A percentile compares a stretch with the other conserved stretches of the same genome.
These are phyloP conservation scores for Drosophila demipolita DNA, from an alignment of 2,888 invertebrate genomes.

Conservation along the genomic window DNA sequence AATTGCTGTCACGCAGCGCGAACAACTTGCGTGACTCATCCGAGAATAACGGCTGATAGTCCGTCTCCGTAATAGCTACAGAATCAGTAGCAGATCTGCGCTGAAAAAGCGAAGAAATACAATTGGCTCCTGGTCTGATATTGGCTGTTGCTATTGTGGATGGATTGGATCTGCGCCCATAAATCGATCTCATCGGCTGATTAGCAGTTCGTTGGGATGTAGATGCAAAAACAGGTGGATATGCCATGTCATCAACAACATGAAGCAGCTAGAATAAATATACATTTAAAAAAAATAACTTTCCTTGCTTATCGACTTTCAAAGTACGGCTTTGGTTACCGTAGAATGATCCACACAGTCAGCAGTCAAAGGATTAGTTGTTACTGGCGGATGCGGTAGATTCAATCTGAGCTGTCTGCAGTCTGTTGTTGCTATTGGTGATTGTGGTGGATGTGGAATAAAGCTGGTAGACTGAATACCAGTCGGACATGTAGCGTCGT, in stretches of 20 bases:
- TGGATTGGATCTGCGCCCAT: not conserved
- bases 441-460: not conserved
- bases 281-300: not conserved
- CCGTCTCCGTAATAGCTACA: not conserved
- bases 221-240: not conserved
- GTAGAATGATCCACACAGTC: not conserved
- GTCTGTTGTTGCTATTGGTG: not conserved
- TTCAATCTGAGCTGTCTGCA: not conserved
- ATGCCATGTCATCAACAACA: not conserved
- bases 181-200: not conserved
- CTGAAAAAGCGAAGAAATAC: not conserved
- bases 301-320: not conserved
- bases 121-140: not conserved
- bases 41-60: not conserved
- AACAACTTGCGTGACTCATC: not conserved
- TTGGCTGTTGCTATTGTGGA: no score
- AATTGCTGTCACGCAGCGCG: not conserved
- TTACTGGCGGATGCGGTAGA: not conserved
- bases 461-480: not conserved
- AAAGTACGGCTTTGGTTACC: not conserved
- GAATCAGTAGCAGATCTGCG: not conserved
- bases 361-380: not conserved
- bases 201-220: not conserved
- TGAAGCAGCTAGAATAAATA: not conserved
- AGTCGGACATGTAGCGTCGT: not conserved